Percentiles rank a stretch among this genome's conserved stretches.
phyloP scores from a whole-genome alignment of 35 echinoderm and acorn worm species.

The Ophioderma brevispina region DNA sequence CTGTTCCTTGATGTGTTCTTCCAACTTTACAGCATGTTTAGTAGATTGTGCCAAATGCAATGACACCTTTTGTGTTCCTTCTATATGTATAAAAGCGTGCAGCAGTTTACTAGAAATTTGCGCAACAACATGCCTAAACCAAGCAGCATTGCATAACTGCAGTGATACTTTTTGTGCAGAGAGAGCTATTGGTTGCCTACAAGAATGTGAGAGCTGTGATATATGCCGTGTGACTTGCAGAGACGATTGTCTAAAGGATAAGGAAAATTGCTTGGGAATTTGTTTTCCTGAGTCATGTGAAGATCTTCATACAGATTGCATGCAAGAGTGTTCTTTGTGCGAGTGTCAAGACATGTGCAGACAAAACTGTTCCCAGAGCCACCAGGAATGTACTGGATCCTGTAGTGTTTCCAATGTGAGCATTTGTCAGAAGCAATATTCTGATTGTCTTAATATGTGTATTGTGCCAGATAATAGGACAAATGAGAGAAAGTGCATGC shows the following conservation, averaged over 20 bases:
- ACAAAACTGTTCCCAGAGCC: background rate
- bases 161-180: slow-evolving; percentile 18
- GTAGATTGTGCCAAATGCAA: background rate
- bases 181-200: background rate
- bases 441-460: background rate
- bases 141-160: slow-evolving; percentile 18
- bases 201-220: background rate
- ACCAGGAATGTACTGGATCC: background rate
- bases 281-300: slow-evolving; percentile 26
- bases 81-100: background rate
- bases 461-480: background rate
- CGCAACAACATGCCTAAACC: background rate
- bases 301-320: background rate
- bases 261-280: background rate
- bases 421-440: background rate
- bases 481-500: background rate
- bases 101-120: background rate
- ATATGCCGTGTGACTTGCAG: slow-evolving; percentile 14
- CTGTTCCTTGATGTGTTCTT: background rate
- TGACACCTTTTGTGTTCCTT: background rate
- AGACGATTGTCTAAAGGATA: slow-evolving; percentile 18
- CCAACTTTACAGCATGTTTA: background rate
- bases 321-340: slow-evolving; percentile 25
- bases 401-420: background rate
- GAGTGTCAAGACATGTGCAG: background rate